Evolutionary conservation across 2,888 invertebrate genomes (phyloP).

Genomic region (Salpingus planirostris): DNA sequence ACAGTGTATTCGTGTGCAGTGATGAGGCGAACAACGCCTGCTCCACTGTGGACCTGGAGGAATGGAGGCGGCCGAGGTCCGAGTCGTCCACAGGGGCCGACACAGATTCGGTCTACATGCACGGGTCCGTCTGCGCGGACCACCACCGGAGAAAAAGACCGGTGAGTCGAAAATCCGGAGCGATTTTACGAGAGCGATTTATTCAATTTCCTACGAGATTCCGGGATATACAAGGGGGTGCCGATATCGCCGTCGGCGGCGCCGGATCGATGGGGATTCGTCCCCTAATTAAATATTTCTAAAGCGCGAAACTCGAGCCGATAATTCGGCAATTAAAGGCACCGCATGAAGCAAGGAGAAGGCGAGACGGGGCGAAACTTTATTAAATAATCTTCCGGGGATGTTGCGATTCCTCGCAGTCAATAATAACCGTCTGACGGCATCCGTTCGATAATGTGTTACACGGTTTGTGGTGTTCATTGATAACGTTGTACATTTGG

Average conservation of each 20-base stretch:
- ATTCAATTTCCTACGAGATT: constrained; percentile 21
- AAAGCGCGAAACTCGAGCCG: too few species aligned
- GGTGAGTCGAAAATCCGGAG: constrained; percentile 29
- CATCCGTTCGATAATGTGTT: too few species aligned
- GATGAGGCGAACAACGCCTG: constrained; percentile 65
- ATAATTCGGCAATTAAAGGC: too few species aligned
- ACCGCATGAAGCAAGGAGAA: too few species aligned
- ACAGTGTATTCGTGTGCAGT: constrained; percentile 48
- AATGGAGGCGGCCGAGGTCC: constrained; percentile 63
- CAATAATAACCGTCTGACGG: too few species aligned
- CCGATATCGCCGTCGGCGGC: constrained; percentile 11
- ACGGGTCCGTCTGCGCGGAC: constrained; percentile 33
- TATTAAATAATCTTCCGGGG: too few species aligned
- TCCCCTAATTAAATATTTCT: too few species aligned
- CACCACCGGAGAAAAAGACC: constrained; percentile 41
- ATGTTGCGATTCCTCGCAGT: too few species aligned
- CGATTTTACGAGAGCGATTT: constrained; percentile 4
- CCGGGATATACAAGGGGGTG: constrained; percentile 8
- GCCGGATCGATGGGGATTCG: too few species aligned
- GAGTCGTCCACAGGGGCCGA: constrained; percentile 66
- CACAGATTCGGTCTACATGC: constrained; percentile 59
- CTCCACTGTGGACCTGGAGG: constrained; percentile 52
- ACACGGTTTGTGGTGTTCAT: too few species aligned
- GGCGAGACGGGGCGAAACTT: too few species aligned
- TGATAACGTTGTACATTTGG: too few species aligned